Evolutionary conservation across 1,140 invertebrate species (phyloP).

Genomic region (Bombus cullumanus): DNA sequence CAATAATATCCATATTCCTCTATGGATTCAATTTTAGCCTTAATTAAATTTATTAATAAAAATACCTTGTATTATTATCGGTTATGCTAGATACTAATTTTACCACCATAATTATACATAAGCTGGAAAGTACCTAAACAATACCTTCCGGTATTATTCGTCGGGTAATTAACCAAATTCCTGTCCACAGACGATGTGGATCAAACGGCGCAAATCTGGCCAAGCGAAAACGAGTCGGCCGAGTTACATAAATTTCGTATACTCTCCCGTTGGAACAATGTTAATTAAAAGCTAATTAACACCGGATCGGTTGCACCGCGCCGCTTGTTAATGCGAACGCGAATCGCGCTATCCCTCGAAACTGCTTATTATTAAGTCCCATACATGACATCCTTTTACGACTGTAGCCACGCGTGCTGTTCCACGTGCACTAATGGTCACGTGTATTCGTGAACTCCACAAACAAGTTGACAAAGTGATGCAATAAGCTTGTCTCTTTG

Average conservation of each 20-base stretch:
- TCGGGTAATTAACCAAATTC: slow-evolving; percentile 1
- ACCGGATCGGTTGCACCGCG: slow-evolving; percentile 4
- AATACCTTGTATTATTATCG: neutral
- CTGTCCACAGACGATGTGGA: neutral
- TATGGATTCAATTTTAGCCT: neutral
- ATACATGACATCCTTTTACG: neutral
- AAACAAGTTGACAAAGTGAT: neutral
- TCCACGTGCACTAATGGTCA: slow-evolving; percentile 5
- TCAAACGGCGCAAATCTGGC: neutral
- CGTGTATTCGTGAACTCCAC: neutral
- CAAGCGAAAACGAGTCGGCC: slow-evolving; percentile 6
- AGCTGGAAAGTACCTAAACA: neutral
- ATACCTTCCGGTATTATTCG: too few species aligned
- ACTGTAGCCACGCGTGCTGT: neutral
- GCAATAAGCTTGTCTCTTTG: neutral
- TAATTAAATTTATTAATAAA: neutral
- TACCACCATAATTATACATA: neutral
- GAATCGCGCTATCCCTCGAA: slow-evolving; percentile 16
- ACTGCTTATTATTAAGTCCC: slow-evolving; percentile 12
- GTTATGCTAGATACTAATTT: neutral
- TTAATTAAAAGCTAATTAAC: slow-evolving; percentile 52
- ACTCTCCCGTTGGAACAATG: neutral
- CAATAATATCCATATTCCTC: neutral
- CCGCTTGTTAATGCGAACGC: slow-evolving; percentile 29
- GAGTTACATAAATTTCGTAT: slow-evolving; percentile 28